Evolutionary conservation across 2,113 vertebrate species (phyloP).

Genomic region (Cavia porcellus): DNA sequence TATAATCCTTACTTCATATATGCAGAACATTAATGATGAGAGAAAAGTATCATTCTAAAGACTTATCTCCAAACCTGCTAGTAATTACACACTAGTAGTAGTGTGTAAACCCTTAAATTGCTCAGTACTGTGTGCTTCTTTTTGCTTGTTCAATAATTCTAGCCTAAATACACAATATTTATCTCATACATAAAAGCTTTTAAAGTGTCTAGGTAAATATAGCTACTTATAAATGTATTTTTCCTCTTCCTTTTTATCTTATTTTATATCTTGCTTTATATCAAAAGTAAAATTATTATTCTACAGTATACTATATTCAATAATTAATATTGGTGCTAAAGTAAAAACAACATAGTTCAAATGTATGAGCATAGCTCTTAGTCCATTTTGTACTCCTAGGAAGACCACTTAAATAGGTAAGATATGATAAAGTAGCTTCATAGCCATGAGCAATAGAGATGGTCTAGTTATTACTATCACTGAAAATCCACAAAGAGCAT

Average conservation of each 20-base stretch:
- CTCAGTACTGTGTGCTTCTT: neutral
- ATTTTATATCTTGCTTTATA: neutral
- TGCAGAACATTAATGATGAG: neutral
- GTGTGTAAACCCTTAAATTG: neutral
- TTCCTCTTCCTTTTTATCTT: conserved; percentile 11
- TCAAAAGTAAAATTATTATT: conserved; percentile 27
- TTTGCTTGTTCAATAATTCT: neutral
- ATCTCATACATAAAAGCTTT: conserved; percentile 28
- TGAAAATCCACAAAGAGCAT: neutral
- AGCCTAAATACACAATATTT: neutral
- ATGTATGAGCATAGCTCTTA: conserved; percentile 16
- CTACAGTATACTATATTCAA: neutral
- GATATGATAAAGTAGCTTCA: conserved; percentile 27
- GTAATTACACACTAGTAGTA: neutral
- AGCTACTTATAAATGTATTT: neutral
- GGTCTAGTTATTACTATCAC: neutral
- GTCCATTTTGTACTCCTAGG: neutral
- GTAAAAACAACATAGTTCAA: conserved; percentile 12
- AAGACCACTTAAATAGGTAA: neutral
- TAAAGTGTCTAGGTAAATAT: conserved; percentile 7
- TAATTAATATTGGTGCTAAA: conserved; percentile 52
- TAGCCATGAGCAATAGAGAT: neutral
- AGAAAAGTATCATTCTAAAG: neutral
- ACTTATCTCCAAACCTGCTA: neutral
- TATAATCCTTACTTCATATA: neutral